Base-by-base conservation (phyloP, 2,797 vertebrate genomes). In the Pterois miles region DNA sequence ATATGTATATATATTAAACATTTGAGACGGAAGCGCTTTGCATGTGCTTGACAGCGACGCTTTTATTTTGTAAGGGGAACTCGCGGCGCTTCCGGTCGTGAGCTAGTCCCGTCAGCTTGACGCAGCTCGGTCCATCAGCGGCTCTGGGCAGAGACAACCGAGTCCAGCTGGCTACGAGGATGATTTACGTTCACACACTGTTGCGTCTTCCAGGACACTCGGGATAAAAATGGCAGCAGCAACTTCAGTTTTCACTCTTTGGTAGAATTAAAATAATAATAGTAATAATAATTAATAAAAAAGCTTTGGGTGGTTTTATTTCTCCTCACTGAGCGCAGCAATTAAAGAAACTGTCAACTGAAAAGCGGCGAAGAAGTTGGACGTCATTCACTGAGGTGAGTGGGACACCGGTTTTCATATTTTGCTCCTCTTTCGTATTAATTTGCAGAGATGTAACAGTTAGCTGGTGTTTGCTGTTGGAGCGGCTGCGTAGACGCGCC, bases 351-450 rank as follows among this genome's bases (percentile, higher is more conserved):
- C 33, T 67, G 22, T 54, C 48, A 83, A 72, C 23, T 76, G 73
- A 78, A 46, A 69, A 86, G 58, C 67, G 60, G 52, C 13, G 46
- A 57, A 82, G 82, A 91, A 92, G 90, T 92, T 92, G 71, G 53
- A 80, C 86, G 68, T 83, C 75, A 10, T 87, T 81, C 33, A 18
- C 34, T 48, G 74, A 85, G 91, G 92, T 93, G 85, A 91, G 90
- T 84, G 56, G 11, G 8, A 12, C 13, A 6, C 16, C 48, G 34
- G 31, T 71, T 82, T 72, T 60, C 3, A 33, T 48, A 5, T 60
- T 48, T 57, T 62, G 1, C 43, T 43, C 16, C 8, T 63, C 4
- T 18, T 63, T 10, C 5, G 10, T 27, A 6, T 13, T 48, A 2
- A 13, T 78, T 13, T 18, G n/a, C 11, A 11, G 29, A 63, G 2